Base-by-base conservation (phyloP, 2,797 vertebrate genomes). In the Tangara arthus region DNA sequence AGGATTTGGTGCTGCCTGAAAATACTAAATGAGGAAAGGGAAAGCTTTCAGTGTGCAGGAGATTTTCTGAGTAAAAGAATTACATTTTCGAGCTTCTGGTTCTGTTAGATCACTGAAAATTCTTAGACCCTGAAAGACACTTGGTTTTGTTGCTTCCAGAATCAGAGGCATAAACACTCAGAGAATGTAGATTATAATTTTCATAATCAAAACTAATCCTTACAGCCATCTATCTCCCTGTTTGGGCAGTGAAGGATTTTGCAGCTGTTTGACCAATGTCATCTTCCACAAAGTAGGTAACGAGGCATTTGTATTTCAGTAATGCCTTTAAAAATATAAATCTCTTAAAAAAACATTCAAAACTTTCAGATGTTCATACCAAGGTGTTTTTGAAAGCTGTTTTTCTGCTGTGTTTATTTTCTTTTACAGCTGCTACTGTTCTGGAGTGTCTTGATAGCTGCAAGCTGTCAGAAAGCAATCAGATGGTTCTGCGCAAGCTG, bases 401-500 rank as follows among this genome's bases (percentile, higher is more conserved):
- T 73, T 79, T 73, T 65, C 15, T 63, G 32, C 4, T 4, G 0
- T 41, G 35, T 63, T 17, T 28, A 1, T 93, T 89, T 86, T 97
- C 26, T 73, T 96, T 93, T 42, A 1, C 96, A 99, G 99, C 98
- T 86, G 92, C 98, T 35, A 98, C 97, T 11, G 98, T 99, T 26
- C 98, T 99, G 6, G 97, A 97, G 81, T 98, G 98, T 93, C 97
- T 99, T 68, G 98, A 99, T 68, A 93, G 97, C 85, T 99, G 98
- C 93, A 97, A 81, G 78, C 96, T 99, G 27, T 97, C 98, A 1
- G 98, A 99, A 42, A 99, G 99, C 96, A 99, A 94, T 86, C 98
- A 99, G 95, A 98, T 98, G 77, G 98, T 97, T 93, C 98, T 99
- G 95, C 98, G 99, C 93, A 99, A 99, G 71, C 98, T 99, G 5